A percentile compares a stretch with the other conserved stretches of the same genome.
Conservation (phyloP, 2,797 vertebrate species). For the Poecilia velifera region DNA sequence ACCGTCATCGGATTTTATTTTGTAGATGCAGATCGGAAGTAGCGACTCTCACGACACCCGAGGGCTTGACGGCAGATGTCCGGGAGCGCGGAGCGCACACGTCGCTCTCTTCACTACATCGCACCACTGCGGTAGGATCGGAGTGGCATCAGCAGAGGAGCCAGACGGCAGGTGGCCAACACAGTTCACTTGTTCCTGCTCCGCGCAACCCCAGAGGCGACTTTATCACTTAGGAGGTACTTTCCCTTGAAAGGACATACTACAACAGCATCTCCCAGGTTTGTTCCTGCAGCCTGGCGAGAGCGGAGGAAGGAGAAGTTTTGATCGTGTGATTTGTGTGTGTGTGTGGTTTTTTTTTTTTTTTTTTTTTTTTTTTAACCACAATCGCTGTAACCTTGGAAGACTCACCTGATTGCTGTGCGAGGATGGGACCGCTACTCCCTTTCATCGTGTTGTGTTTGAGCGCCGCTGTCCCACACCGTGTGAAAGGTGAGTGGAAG, state of each 20-base stretch:
- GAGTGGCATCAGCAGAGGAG: slow-evolving; percentile 47
- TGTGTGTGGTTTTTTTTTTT: background rate
- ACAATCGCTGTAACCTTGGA: slow-evolving; percentile 70
- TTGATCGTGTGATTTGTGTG: slow-evolving; percentile 51
- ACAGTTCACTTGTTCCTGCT: slow-evolving; percentile 52
- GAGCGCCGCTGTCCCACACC: slow-evolving; percentile 81
- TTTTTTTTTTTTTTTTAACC: background rate
- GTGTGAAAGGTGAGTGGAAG: slow-evolving; percentile 79
- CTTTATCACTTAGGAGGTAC: slow-evolving; percentile 57
- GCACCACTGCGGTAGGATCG: slow-evolving; percentile 79
- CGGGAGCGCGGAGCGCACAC: slow-evolving; percentile 61
- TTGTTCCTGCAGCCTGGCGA: slow-evolving; percentile 29
- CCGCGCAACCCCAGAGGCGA: slow-evolving; percentile 34
- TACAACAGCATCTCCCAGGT: slow-evolving; percentile 37
- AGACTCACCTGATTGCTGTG: slow-evolving; percentile 54
- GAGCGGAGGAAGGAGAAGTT: slow-evolving; percentile 70
- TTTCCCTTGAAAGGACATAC: slow-evolving; percentile 69
- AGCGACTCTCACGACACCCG: fast-evolving
- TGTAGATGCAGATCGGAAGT: slow-evolving; percentile 42
- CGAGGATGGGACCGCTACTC: slow-evolving; percentile 83
- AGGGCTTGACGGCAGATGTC: slow-evolving; percentile 46
- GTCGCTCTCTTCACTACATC: slow-evolving; percentile 68
- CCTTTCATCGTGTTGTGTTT: slow-evolving; percentile 77
- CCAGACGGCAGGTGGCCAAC: slow-evolving; percentile 36
- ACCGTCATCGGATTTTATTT: slow-evolving; percentile 41